Evolutionary conservation across 2,113 vertebrate genomes (phyloP).

Genomic region (Cairina moschata): DNA sequence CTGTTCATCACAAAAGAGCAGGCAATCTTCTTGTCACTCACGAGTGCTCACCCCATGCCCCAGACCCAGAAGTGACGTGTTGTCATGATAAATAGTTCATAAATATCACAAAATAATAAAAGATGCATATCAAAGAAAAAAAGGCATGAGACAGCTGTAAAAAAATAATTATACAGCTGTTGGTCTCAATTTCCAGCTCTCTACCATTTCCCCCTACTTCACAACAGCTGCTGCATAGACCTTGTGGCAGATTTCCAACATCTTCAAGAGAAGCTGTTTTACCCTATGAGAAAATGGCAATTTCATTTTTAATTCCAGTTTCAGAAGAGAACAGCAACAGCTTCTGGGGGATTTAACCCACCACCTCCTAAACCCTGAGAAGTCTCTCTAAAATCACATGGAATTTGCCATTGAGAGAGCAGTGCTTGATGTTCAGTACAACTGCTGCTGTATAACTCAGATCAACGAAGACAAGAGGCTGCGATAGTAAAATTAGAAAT

Average conservation of each 20-base stretch:
- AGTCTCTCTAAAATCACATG: neutral
- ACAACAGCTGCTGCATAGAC: conserved; percentile 24
- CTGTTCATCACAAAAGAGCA: neutral
- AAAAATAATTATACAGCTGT: conserved; percentile 38
- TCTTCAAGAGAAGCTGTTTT: neutral
- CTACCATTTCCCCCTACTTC: neutral
- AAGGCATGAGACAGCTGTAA: neutral
- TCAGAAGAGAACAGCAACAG: neutral
- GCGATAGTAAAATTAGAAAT: neutral
- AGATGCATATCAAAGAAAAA: neutral
- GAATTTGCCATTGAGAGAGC: neutral
- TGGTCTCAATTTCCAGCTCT: conserved; percentile 1
- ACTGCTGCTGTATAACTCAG: rapidly evolving
- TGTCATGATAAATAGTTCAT: neutral
- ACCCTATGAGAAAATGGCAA: neutral
- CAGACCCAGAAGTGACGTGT: neutral
- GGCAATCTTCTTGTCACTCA: neutral
- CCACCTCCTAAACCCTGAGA: neutral
- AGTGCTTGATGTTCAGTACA: neutral
- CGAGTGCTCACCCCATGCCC: neutral
- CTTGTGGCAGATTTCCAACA: conserved; percentile 18
- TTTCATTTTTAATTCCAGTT: neutral
- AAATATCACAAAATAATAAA: neutral
- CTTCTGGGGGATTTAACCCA: neutral
- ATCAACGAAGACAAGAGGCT: neutral